Evolutionary conservation across 2,888 invertebrate species (phyloP), one percentile per base, ranked within the genome.

Genomic region (Latrodectus elegans): DNA sequence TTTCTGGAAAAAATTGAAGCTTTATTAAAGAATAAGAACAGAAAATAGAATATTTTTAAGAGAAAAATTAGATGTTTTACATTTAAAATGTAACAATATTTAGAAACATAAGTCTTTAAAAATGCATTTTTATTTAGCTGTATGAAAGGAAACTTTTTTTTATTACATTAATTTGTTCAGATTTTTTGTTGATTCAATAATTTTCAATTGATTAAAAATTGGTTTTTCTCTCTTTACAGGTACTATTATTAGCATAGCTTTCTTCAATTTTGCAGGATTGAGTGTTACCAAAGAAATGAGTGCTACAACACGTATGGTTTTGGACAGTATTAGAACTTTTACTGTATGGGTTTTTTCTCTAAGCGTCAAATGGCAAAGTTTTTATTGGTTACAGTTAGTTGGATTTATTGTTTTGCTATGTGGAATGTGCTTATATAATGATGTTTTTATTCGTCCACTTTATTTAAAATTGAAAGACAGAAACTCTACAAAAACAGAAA

Each of bases 281-380:
- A 96, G 96, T 91, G 96, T 99, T 6, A 97, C 97, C 0, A 98
- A 98, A 93, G 97, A 97, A 92, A 94, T 97, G 91, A 97, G 96
- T 1, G 97, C 98, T 1, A 97, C 97, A 0, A 96, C 97, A 4
- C 94, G 97, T 89, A 96, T 97, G 95, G 95, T 98, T 14, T 93
- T 97, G 73, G 97, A 98, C 92, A 96, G 96, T 78, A 94, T 96
- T n/a, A 94, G 98, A 89, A 97, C 97, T 0, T 93, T 98, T 72
- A 94, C 97, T n/a, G 96, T 98, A 91, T 99, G 98, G 98, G 93
- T 94, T 88, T 94, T 96, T 79, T 95, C 96, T 0, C 93, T 99
- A 71, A 92, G 93, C 0, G 93, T 97, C 55, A 91, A 94, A 64
- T 96, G 96, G 95, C 97, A 99, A 92, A 90, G 91, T 0, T 96